Base-by-base conservation (phyloP, 2,888 invertebrate species). In the Acrobasis repandana region DNA sequence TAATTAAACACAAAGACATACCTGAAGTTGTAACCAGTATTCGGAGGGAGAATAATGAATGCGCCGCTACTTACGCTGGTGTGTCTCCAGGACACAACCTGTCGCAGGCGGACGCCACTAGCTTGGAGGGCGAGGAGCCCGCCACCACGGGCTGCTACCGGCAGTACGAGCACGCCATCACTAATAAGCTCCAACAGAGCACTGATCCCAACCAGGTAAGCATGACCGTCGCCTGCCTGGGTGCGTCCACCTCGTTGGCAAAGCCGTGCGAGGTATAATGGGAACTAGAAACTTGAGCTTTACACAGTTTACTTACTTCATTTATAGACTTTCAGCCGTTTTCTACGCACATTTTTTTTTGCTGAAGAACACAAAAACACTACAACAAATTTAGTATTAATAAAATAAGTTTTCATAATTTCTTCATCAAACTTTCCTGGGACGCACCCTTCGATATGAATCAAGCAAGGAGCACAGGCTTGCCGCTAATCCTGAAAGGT, bases 101-200 rank as follows among this genome's bases (percentile, higher is more conserved):
- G 94, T 96, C 97, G 86, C 96, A 97, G 93, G 95, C 94, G 83
- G 97, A 97, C 90, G 96, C 96, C 78, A 96, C 96, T 93, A 97
- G 97, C 87, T 94, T 96, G 77, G 96, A 96, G 78, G 95, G 94
- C 74, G 96, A 95, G 83, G 94, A 95, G 69, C 96, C 95, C 79
- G 95, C 95, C 70, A 95, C 94, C 68, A 94, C 94, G 67, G 96
- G 95, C 77, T 96, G 96, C 93, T 96, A 95, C 92, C 94, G 94
- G 82, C 96, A 95, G 88, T 96, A 95, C 86, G 96, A 96, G 82
- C 96, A 96, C 88, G 93, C 85, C 70, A 83, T 92, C 76, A 74
- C 80, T 77, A 85, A 86, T 83, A 91, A 80, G 78, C 74, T 85
- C 64, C 85, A 85, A 56, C 82, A 85, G 72, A 80, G 77, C 75